Base-by-base conservation (phyloP, 1,140 invertebrate genomes). In the Whitmania pigra region DNA sequence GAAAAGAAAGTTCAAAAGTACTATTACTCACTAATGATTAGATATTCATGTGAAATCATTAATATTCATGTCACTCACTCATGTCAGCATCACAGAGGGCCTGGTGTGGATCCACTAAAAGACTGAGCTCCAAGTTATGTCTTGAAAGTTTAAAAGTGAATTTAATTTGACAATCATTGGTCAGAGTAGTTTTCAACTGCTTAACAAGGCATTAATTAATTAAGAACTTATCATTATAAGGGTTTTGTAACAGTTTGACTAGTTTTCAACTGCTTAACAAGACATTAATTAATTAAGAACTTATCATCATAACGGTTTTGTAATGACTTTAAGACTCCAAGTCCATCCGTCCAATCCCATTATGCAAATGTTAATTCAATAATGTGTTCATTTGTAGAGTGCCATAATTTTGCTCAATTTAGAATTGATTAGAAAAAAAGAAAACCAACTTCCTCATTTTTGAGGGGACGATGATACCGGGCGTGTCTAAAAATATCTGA, bases 401-500 rank as follows among this genome's bases (percentile, higher is more conserved):
- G n/a, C n/a, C n/a, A n/a, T n/a, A n/a, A n/a, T n/a, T n/a, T n/a
- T n/a, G n/a, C n/a, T n/a, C n/a, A n/a, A n/a, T n/a, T n/a, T n/a
- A n/a, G n/a, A n/a, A n/a, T n/a, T n/a, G n/a, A n/a, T n/a, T n/a
- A n/a, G n/a, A n/a, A 53, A 9, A 20, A 74, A 29, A 29, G 25
- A 17, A 70, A 29, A 73, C 71, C 40, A 77, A 88, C 87, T 85
- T 88, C 75, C 88, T 87, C 36, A 85, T 82, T 79, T 91, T 89
- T 18, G 83, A 81, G 67, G 81, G 79, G 53, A 85, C 86, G 0
- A 91, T 87, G 66, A 93, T 77, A 40, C 91, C 92, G 40, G 91
- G 92, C 7, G 91, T 93, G 77, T 94, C 92, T 18, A 92, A 82
- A 79, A 94, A 91, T 66, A 77, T 69, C 74, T 77, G 40, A 63